Evolutionary conservation across 2,888 invertebrate genomes (phyloP), one percentile per base, ranked within the genome.

Genomic region (Villa cingulata): DNA sequence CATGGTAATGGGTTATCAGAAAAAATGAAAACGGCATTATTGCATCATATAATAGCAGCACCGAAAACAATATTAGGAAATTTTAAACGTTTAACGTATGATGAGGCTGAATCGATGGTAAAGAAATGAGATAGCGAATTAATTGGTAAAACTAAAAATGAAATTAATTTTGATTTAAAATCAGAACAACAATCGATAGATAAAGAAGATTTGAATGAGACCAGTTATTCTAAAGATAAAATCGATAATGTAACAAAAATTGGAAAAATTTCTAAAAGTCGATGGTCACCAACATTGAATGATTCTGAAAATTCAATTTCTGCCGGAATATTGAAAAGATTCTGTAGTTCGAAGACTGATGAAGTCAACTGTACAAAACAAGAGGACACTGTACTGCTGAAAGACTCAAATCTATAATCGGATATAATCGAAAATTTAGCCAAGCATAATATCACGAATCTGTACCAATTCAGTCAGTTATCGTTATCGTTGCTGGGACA

Each of bases 31-130:
- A 42, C 17, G n/a, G 48, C 43, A 20, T 29, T 50, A 38, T 23
- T 48, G 6, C 20, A 48, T 2, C 50, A 50, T 36, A 47, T 50
- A 39, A 45, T 45, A 7, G 27, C 40, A 9, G 50, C 50, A 3
- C 50, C 50, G 27, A 48, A 45, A 37, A 23, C 41, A 19, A 50
- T 50, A 32, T 50, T 50, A 18, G 50, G 50, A 4, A 43, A 45
- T 42, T 50, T 50, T 29, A 42, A 40, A 32, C 41, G 48, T 23
- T 42, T 38, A 29, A 39, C 45, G 10, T 36, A 36, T 15, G 48
- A 50, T 17, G 37, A 40, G 16, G 40, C 48, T n/a, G 40, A 41
- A 45, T 18, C 12, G 4, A 20, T 45, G n/a, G 15, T 45, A 10
- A 29, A 45, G 36, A 34, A 20, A 16, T 7, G 34, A 40, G 19